These are phyloP conservation scores for Morpho helenor DNA, from an alignment of 2,888 invertebrate species.

Conservation along the genomic window DNA sequence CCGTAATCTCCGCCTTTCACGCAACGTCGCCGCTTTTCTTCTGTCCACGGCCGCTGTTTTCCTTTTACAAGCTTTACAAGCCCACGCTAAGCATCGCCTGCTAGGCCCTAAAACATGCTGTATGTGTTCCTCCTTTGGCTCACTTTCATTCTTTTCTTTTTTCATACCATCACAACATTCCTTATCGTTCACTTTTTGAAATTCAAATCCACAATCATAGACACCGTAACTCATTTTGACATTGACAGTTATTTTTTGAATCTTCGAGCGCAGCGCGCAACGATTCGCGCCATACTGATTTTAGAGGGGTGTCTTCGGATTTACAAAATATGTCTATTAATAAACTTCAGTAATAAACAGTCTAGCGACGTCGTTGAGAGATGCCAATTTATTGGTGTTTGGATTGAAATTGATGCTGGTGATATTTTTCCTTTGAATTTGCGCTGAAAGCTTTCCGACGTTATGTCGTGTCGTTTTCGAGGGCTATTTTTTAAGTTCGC, in stretches of 20 bases:
- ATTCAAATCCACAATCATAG: conserved; percentile 49
- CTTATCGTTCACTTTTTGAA: conserved; percentile 40
- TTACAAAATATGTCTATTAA: conserved; percentile 61
- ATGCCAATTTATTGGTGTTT: conserved; percentile 78
- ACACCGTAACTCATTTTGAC: conserved; percentile 56
- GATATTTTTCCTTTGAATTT: conserved; percentile 73
- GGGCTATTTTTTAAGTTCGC: conserved; percentile 55
- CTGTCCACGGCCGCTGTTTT: conserved; percentile 97
- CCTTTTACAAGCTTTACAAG: conserved; percentile 98
- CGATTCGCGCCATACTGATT: conserved; percentile 62
- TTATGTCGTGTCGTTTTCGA: conserved; percentile 57
- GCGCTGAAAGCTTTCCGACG: conserved; percentile 65
- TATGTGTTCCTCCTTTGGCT: conserved; percentile 56
- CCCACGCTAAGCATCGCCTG: conserved; percentile 95
- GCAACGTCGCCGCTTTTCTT: conserved; percentile 97
- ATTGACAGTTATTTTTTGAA: conserved; percentile 22
- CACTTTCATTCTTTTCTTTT: conserved; percentile 48
- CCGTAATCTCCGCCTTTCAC: conserved; percentile 93
- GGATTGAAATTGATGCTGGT: conserved; percentile 75
- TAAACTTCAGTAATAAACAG: conserved; percentile 68
- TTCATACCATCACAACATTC: conserved; percentile 54
- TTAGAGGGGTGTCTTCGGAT: conserved; percentile 65
- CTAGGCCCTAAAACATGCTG: conserved; percentile 77
- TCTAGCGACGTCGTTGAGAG: conserved; percentile 59
- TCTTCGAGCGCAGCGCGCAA: conserved; percentile 56